phyloP scores from a whole-genome alignment of 2,797 vertebrate species.

The Dipus sagitta region DNA sequence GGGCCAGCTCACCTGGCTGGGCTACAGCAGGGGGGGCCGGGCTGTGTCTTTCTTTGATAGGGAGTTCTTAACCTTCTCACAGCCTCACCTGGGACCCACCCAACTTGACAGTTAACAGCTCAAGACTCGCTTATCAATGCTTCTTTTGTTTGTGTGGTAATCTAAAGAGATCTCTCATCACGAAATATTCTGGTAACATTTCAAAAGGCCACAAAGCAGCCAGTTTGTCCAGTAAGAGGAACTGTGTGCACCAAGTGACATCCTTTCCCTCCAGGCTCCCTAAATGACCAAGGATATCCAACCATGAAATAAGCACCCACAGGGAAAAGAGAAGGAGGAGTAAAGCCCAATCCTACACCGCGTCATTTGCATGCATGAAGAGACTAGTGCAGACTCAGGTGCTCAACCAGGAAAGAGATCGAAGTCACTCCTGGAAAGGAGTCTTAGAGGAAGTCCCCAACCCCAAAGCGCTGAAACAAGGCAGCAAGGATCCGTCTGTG shows the following conservation, averaged over 20 bases:
- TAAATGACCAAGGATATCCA: accelerated
- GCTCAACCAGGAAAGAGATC: neutral
- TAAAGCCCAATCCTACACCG: neutral
- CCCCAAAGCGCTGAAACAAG: neutral
- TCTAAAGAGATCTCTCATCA: neutral
- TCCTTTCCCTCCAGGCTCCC: neutral
- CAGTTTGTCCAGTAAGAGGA: neutral
- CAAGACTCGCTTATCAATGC: neutral
- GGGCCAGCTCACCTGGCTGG: neutral
- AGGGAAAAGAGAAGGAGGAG: neutral
- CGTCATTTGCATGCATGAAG: neutral
- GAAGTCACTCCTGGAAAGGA: neutral
- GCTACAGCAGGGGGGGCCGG: accelerated
- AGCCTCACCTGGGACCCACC: neutral
- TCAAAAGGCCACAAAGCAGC: neutral
- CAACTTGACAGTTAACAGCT: neutral
- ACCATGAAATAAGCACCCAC: neutral
- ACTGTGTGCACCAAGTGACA: accelerated
- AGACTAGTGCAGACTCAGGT: neutral
- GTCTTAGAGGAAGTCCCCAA: no score
- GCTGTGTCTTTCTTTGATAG: neutral
- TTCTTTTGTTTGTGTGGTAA: neutral
- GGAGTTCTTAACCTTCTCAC: neutral
- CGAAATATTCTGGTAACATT: neutral
- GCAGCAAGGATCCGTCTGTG: accelerated